These are phyloP conservation scores for Manacus vitellinus DNA, from an alignment of 2,113 vertebrate species.

Conservation along the genomic window DNA sequence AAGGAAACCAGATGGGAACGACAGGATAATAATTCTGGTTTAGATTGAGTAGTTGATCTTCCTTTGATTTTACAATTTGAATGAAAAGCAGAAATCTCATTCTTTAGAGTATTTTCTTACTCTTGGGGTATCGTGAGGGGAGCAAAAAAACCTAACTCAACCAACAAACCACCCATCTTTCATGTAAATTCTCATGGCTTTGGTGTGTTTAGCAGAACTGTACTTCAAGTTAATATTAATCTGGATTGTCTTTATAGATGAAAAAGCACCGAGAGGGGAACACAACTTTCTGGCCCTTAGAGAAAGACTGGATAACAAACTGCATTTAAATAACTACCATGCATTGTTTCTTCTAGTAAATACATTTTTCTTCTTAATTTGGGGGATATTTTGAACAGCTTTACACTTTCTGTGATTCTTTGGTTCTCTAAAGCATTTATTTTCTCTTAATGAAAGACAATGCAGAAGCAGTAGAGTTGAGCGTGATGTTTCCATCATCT, in stretches of 20 bases:
- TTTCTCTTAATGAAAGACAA: neutral
- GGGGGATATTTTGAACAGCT: neutral
- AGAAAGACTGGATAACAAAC: neutral
- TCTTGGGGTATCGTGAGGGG: accelerated
- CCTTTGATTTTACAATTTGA: neutral
- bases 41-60: neutral
- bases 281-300: neutral
- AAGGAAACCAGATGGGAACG: neutral
- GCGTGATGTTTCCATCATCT: neutral
- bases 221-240: neutral
- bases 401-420: neutral
- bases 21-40: neutral
- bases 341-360: neutral
- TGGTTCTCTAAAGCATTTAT: neutral
- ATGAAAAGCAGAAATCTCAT: neutral
- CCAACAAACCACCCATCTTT: neutral
- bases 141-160: neutral
- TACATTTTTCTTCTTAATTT: neutral
- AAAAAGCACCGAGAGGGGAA: neutral
- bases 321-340: neutral
- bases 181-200: neutral
- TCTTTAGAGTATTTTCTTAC: neutral
- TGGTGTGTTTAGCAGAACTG: neutral
- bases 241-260: neutral
- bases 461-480: neutral